These are phyloP conservation scores for Hipposideros armiger DNA, from an alignment of 2,113 vertebrate genomes.

Conservation along the genomic window DNA sequence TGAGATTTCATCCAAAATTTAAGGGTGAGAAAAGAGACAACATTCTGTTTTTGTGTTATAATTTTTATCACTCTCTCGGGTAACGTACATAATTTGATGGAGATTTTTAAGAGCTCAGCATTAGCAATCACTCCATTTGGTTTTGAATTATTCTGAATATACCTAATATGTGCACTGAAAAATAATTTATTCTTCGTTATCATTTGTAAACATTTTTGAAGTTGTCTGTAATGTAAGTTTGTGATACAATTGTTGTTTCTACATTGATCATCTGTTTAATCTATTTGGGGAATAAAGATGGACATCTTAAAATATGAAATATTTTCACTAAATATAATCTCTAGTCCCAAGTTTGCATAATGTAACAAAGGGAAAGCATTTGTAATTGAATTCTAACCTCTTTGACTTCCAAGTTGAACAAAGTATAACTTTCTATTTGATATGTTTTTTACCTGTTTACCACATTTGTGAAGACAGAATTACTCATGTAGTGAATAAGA, in stretches of 20 bases:
- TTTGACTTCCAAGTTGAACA: conserved; percentile 65
- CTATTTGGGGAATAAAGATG: conserved; percentile 68
- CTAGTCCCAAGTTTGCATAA: conserved; percentile 61
- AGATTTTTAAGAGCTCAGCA: conserved; percentile 83
- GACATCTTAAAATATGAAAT: conserved; percentile 73
- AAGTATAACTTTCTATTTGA: conserved; percentile 6
- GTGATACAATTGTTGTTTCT: conserved; percentile 71
- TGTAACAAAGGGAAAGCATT: conserved; percentile 67
- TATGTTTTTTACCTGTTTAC: conserved; percentile 40
- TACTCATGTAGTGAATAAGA: conserved; percentile 14
- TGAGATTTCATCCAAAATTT: conserved; percentile 76
- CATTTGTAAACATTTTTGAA: conserved; percentile 80
- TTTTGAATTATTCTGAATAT: conserved; percentile 86
- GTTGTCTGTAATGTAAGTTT: conserved; percentile 67
- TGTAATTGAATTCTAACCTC: conserved; percentile 63
- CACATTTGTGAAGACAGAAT: conserved; percentile 56
- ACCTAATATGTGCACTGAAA: conserved; percentile 83
- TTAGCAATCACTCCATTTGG: conserved; percentile 75
- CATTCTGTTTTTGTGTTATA: conserved; percentile 53
- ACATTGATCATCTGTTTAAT: conserved; percentile 72
- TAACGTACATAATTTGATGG: conserved; percentile 84
- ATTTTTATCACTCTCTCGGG: conserved; percentile 73
- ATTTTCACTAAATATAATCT: conserved; percentile 75
- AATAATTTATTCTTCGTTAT: conserved; percentile 85
- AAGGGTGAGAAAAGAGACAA: conserved; percentile 66